Base-by-base conservation (phyloP, 2,113 vertebrate genomes). In the Bagarius yarrelli region DNA sequence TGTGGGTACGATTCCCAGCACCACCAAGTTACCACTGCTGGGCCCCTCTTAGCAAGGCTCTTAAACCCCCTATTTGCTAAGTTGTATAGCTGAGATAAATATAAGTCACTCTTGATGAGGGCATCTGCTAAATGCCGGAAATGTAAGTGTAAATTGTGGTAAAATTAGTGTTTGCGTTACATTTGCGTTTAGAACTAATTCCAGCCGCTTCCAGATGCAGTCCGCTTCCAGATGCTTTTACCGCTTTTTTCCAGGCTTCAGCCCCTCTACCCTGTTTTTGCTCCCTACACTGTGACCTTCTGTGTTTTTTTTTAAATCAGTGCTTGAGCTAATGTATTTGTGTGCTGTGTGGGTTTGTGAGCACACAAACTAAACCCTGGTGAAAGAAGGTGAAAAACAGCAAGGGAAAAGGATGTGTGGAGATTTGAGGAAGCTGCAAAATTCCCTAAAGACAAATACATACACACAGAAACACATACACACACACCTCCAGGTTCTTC, bases 401-500 rank as follows among this genome's bases (percentile, higher is more conserved):
- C 3, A 14, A 21, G 11, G 4, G 18, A 14, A 25, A 9, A 50
- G 8, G 25, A 25, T 0, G 47, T 72, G 27, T 53, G 36, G 8
- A 71, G 69, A 52, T 81, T 76, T n/a, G 69, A 79, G 12, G 79
- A 79, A 52, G 40, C 40, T 47, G 25, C 19, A 77, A 64, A 60
- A 52, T 6, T 27, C 74, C 59, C 55, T 75, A n/a, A 71, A 57
- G 84, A 88, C 83, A 84, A 81, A 85, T 83, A 85, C 82, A 52
- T 70, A 70, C 81, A 66, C 84, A 85, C 76, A 84, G 82, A 85
- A 80, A 52, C 78, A 77, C 79, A 71, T 78, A 83, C 71, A 84
- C 71, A 83, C 61, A 78, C 78, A 83, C 73, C 86, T 88, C 86
- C 80, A 70, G 89, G 91, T 87, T 90, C 88, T 83, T 76, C 71